A percentile compares a stretch with the other conserved stretches of the same genome.
phyloP scores from a whole-genome alignment of 1,140 invertebrate species.

The Rhyacophila brunnea region DNA sequence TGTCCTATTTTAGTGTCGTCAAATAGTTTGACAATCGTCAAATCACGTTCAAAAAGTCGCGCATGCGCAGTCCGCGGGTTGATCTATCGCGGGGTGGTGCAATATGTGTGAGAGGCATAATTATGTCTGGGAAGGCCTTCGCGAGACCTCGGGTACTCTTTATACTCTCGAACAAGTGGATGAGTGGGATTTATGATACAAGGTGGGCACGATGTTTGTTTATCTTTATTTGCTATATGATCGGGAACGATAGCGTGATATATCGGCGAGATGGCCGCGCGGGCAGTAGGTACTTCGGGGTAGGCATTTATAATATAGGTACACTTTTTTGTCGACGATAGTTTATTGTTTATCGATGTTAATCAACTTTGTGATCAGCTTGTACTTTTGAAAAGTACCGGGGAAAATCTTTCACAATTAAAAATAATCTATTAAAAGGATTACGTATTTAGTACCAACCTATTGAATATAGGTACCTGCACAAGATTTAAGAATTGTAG shows the following conservation, averaged over 20 bases:
- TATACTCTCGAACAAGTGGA: constrained; percentile 17
- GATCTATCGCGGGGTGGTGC: constrained; percentile 17
- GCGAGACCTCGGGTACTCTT: not conserved
- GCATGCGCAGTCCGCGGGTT: constrained; percentile 1
- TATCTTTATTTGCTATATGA: constrained; percentile 32
- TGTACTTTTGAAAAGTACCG: no score
- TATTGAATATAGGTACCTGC: no score
- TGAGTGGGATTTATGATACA: constrained; percentile 29
- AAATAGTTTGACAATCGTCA: no score
- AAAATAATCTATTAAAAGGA: no score
- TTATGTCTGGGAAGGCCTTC: constrained; percentile 11
- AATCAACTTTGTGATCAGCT: constrained; percentile 1
- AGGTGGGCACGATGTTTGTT: constrained; percentile 31
- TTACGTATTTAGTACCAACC: no score
- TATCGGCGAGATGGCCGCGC: no score
- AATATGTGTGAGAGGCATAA: constrained; percentile 30
- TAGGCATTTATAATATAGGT: not conserved
- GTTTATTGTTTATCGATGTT: constrained; percentile 23
- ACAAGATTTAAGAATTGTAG: no score
- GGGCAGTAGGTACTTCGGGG: no score
- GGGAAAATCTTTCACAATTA: no score
- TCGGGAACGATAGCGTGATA: constrained; percentile 12
- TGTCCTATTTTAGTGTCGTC: no score
- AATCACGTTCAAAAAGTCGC: no score
- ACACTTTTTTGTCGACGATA: not conserved